Evolutionary conservation across 2,113 vertebrate species (phyloP).

Genomic region (Cyphomyrus discorhynchus): DNA sequence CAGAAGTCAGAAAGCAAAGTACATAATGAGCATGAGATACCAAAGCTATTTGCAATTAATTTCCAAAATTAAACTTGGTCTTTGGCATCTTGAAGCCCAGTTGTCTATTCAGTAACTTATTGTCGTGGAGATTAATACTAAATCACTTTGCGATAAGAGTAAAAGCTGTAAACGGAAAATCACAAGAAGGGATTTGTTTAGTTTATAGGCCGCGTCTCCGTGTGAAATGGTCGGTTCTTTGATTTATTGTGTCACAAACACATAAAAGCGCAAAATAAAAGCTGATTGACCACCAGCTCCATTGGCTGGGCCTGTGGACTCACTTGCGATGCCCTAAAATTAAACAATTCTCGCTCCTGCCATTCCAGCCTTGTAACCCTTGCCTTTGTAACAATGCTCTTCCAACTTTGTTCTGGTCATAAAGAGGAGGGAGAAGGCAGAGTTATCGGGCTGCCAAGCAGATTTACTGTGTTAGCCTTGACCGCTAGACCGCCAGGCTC

Average conservation of each 20-base stretch:
- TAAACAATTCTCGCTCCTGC: slow-evolving; percentile 22
- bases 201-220: background rate
- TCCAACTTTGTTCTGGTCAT: slow-evolving; percentile 48
- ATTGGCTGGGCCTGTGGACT: background rate
- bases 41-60: slow-evolving; percentile 51
- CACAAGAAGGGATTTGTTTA: background rate
- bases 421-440: slow-evolving; percentile 25
- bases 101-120: background rate
- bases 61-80: slow-evolving; percentile 25
- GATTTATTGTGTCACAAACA: background rate
- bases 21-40: slow-evolving; percentile 53
- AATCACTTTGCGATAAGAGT: background rate
- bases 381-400: slow-evolving; percentile 35
- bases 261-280: background rate
- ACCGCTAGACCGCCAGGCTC: slow-evolving; percentile 35
- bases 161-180: background rate
- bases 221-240: background rate
- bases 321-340: background rate
- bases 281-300: slow-evolving; percentile 14
- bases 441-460: slow-evolving; percentile 32
- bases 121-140: background rate
- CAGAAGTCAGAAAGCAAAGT: slow-evolving; percentile 35
- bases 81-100: slow-evolving; percentile 2
- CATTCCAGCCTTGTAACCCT: slow-evolving; percentile 40
- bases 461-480: slow-evolving; percentile 75